Evolutionary conservation across 2,113 vertebrate genomes (phyloP), one percentile per base, ranked within the genome.

Genomic region (Nicator chloris): DNA sequence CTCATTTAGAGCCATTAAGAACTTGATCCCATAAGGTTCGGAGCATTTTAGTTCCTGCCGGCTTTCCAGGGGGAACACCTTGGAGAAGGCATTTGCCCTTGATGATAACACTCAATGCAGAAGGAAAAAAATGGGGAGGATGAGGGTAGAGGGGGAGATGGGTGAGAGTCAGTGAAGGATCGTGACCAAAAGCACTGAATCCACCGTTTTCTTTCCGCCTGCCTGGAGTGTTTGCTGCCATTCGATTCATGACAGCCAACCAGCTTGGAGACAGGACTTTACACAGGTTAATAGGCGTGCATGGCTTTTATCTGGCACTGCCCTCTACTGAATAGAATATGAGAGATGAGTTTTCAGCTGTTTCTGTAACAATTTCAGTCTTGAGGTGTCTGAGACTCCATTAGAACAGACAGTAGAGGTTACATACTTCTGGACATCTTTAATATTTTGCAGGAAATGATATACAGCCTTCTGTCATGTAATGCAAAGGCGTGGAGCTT

Each of bases 1-100:
- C 87, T 92, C 85, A 85, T 94, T 95, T 94, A 88, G 72, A 92
- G 92, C 90, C 92, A 97, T 95, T 96, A 96, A 91, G 91, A 92
- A 92, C 92, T 88, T 75, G 68, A 90, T 95, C 79, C 64, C 64
- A 13, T 86, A 89, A 53, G 61, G 77, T 89, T 93, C 73, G 75
- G 83, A 95, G 89, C 91, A 40, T 65, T 95, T 86, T 93, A 77
- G 81, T 92, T 95, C 93, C 92, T 92, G 76, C 13, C 0, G 5
- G 40, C 60, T 92, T 83, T 93, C 80, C 24, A 49, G 42, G 71
- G 40, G 57, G 56, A 89, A 8, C 61, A 92, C 84, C 82, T 90
- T 86, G 50, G 35, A 73, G 75, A 66, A 80, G 28, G 50, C 54
- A 66, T 86, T 88, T 4, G 13, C 85, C 78, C 85, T 91, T 80